phyloP scores from a whole-genome alignment of 2,888 invertebrate species.

The Drosophila lutescens region DNA sequence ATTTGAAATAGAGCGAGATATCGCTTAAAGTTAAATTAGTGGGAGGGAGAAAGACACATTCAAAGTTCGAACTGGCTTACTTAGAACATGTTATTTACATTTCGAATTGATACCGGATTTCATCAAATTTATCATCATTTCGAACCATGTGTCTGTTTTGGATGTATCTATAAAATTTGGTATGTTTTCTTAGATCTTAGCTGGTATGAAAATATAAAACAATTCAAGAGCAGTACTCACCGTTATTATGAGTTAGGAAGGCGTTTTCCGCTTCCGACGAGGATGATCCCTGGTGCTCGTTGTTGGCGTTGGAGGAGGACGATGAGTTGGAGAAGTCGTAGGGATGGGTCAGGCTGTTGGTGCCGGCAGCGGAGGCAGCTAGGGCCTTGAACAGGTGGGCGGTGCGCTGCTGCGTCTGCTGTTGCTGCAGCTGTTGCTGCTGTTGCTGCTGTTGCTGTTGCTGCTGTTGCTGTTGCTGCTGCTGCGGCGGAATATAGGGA shows the following conservation, averaged over 20 bases:
- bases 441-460: conserved; percentile 64
- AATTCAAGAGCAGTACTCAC: conserved; percentile 53
- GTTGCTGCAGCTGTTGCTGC: conserved; percentile 51
- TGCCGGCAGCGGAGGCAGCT: conserved; percentile 66
- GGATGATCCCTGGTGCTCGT: conserved; percentile 83
- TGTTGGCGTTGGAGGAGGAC: conserved; percentile 73
- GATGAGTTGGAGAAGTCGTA: conserved; percentile 82
- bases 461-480: conserved; percentile 60
- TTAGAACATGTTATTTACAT: too few species aligned
- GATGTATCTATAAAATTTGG: too few species aligned
- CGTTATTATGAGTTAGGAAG: conserved; percentile 87
- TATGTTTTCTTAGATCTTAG: too few species aligned
- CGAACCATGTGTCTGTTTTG: too few species aligned
- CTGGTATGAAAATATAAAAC: too few species aligned
- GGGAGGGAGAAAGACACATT: too few species aligned
- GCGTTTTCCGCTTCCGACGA: conserved; percentile 87
- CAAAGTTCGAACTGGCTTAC: too few species aligned
- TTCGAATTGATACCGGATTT: too few species aligned
- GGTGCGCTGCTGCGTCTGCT: conserved; percentile 70
- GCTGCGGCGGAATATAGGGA: conserved; percentile 83
- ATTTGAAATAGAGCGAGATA: too few species aligned
- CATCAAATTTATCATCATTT: too few species aligned
- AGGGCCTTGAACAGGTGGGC: conserved; percentile 81
- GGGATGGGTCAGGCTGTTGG: conserved; percentile 71
- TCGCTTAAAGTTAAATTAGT: too few species aligned